Base-by-base conservation (phyloP, 2,888 invertebrate genomes). In the Nematopogon swammerdamellus region DNA sequence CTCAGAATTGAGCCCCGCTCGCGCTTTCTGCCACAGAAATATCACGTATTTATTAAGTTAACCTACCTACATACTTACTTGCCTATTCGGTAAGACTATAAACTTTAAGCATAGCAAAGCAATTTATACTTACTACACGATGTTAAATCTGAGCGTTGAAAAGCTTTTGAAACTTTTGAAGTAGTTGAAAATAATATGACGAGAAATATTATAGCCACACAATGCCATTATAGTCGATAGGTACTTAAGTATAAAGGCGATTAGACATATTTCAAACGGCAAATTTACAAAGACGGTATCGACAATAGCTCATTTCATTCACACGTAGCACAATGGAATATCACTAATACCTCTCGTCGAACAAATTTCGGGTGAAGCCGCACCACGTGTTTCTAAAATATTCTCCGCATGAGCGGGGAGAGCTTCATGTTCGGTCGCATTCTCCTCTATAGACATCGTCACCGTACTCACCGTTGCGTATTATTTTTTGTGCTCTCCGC, bases 401-500 rank as follows among this genome's bases (percentile, higher is more conserved):
- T 63, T 66, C 61, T 67, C 60, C 65, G 65, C 69, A 69, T 61
- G 68, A 68, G 67, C 62, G 59, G 56, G 17, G 46, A 61, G 56
- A 59, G 62, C 60, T 66, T 64, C 63, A 61, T 60, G 62, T 64
- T 61, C 61, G 58, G 62, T 63, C 68, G 10, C 70, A 65, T 72
- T 49, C 71, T 67, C 62, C 67, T 71, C 68, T 64, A 67, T 67
- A 68, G 70, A 70, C 68, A 62, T 60, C 61, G 63, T 63, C 62
- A 65, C 68, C 66, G 67, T 67, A 67, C 64, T 70, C 71, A 69
- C 66, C 57, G 55, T 57, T 57, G 63, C 67, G 68, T 67, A 69
- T 68, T 63, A 60, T 75, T 76, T 75, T 79, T 74, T 73, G 70
- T 71, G 59, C 62, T 58, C 60, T 62, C 50, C 64, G 63, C 67